Base-by-base conservation (phyloP, 1,140 invertebrate species). In the Scaptomyza montana region DNA sequence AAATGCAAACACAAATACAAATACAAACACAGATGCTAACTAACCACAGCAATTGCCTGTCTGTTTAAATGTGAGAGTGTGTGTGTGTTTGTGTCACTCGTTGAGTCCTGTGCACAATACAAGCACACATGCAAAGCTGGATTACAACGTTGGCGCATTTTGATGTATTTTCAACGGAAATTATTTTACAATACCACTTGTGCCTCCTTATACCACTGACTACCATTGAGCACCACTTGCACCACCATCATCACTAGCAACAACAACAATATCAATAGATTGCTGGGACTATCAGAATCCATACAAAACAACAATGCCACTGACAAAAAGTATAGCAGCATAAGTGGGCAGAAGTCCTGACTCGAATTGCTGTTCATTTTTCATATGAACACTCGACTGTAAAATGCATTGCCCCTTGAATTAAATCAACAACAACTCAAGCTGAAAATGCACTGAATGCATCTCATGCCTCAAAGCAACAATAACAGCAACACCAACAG, bases 21-120 rank as follows among this genome's bases (percentile, higher is more conserved):
- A 82, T 87, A 86, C 82, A 82, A 86, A 86, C 84, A 86, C 82
- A 86, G 82, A 86, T 87, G 82, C 82, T 86, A 86, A 86, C 82
- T 86, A 87, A 87, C 82, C 82, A 82, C 82, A 86, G 74, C 75
- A 63, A 84, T 50, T 49, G 56, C 51, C 60, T 33, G 54, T 65
- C 53, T 70, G 64, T 43, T 47, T 53, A 2, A 47, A 39, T 64
- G 36, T 64, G 47, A 46, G 55, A 45, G 49, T 64, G 59, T 43
- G 46, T 21, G 47, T 30, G 49, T 51, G 50, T 60, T 45, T 55
- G 12, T 43, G n/a, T 21, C 46, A 54, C 74, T 77, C 56, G 62
- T 46, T 8, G 30, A 66, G 70, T 57, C 71, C 51, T 55, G 57
- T 41, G 66, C 67, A 61, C 53, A 74, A 53, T 51, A 61, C 66